These are phyloP conservation scores for Pipistrellus pygmaeus DNA, from an alignment of 2,797 vertebrate genomes.

Conservation along the genomic window DNA sequence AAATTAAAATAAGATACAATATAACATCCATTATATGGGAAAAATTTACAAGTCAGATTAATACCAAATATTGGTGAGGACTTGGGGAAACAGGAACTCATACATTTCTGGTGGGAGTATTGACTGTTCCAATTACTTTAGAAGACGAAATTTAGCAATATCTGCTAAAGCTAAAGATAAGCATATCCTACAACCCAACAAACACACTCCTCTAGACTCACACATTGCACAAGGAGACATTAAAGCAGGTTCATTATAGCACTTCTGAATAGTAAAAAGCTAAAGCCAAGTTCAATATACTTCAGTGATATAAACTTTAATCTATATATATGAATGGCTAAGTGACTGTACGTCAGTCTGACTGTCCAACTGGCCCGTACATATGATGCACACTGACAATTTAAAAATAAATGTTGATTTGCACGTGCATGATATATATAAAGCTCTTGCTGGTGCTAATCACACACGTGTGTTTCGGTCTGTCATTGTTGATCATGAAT, in stretches of 20 bases:
- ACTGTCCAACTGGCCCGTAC: too few relatives aligned
- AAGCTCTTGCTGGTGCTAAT: too few relatives aligned
- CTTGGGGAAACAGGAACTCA: neutral
- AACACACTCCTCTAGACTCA: neutral
- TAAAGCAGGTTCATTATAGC: neutral
- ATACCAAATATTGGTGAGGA: neutral
- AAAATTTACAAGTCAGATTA: neutral
- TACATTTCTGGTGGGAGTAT: neutral
- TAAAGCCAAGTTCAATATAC: neutral
- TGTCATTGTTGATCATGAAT: too few relatives aligned
- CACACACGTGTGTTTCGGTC: too few relatives aligned
- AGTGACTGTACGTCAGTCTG: too few relatives aligned
- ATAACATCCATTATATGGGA: neutral
- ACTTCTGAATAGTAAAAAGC: neutral
- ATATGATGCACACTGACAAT: too few relatives aligned
- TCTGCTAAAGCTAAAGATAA: neutral
- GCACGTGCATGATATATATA: too few relatives aligned
- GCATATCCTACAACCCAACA: neutral
- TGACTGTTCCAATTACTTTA: neutral
- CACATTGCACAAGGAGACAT: neutral
- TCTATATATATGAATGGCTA: too few relatives aligned
- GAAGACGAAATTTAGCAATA: neutral
- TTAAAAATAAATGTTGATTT: too few relatives aligned
- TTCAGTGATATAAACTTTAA: neutral
- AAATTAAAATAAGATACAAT: conserved; percentile 18